A percentile compares a stretch with the other conserved stretches of the same genome.
Conservation (phyloP, 2,113 vertebrate species). For the mouse (Mus musculus) region DNA sequence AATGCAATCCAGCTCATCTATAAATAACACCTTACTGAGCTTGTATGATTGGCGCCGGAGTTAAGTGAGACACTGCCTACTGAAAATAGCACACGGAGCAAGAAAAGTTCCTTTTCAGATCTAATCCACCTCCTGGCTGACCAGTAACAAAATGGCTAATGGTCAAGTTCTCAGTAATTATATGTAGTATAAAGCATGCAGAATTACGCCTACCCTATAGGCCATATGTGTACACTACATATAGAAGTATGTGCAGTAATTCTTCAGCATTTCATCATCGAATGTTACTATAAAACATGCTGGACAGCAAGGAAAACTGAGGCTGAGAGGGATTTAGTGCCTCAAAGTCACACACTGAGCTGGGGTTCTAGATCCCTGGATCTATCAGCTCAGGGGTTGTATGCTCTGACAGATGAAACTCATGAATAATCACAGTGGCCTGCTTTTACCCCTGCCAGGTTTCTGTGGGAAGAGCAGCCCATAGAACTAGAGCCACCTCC, state of each 20-base stretch:
- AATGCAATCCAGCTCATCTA: constrained; percentile 43
- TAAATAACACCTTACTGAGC: neutral
- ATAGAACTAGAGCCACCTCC: neutral
- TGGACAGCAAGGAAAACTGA: neutral
- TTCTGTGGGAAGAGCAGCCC: neutral
- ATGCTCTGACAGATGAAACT: neutral
- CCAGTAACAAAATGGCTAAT: neutral
- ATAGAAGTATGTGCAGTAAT: neutral
- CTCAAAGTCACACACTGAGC: neutral
- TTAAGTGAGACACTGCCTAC: neutral
- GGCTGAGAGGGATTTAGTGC: neutral
- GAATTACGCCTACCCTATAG: neutral
- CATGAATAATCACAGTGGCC: neutral
- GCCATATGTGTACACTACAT: neutral
- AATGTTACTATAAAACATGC: neutral
- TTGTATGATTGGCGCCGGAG: neutral
- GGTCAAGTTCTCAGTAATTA: neutral
- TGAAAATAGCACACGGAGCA: constrained; percentile 40
- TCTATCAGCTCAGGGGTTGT: neutral
- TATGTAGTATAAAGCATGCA: neutral
- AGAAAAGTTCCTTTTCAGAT: constrained; percentile 12
- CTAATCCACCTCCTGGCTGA: neutral
- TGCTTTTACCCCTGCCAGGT: neutral
- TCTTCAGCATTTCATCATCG: neutral
- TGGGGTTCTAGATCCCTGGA: neutral